phyloP scores from a whole-genome alignment of 2,113 vertebrate genomes.

The Manacus vitellinus region DNA sequence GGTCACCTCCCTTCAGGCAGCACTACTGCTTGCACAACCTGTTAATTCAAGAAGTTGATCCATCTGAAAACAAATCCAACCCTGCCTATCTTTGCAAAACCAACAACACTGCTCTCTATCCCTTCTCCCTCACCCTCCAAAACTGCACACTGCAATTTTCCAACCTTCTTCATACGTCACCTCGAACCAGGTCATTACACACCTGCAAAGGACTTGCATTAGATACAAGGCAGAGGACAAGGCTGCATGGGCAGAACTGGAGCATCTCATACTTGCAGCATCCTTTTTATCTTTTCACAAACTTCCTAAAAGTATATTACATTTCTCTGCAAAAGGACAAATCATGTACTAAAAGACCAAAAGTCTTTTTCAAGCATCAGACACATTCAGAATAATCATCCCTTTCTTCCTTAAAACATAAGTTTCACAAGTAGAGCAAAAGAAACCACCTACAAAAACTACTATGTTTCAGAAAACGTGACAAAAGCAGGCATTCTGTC shows the following conservation, averaged over 20 bases:
- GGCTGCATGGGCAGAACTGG: background rate
- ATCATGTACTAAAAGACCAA: background rate
- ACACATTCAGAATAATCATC: background rate
- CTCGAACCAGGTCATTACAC: background rate
- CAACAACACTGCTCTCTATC: background rate
- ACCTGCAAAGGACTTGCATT: background rate
- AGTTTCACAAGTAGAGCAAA: constrained; percentile 12
- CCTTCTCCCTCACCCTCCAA: background rate
- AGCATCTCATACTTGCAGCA: background rate
- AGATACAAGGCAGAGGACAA: background rate
- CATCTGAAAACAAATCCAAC: background rate
- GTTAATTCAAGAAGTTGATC: background rate
- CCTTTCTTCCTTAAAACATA: background rate
- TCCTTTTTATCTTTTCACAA: background rate
- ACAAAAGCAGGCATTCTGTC: constrained; percentile 4
- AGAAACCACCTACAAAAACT: constrained; percentile 17
- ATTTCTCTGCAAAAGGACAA: background rate
- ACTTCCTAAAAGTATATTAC: background rate
- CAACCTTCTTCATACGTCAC: background rate
- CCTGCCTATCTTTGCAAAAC: background rate
- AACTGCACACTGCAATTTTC: background rate
- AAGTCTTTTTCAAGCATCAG: background rate
- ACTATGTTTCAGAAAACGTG: background rate
- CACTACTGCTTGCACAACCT: accelerated
- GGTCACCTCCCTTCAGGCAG: background rate